These are phyloP conservation scores for Lepidurus packardi DNA, from an alignment of 1,140 invertebrate genomes.

Conservation along the genomic window DNA sequence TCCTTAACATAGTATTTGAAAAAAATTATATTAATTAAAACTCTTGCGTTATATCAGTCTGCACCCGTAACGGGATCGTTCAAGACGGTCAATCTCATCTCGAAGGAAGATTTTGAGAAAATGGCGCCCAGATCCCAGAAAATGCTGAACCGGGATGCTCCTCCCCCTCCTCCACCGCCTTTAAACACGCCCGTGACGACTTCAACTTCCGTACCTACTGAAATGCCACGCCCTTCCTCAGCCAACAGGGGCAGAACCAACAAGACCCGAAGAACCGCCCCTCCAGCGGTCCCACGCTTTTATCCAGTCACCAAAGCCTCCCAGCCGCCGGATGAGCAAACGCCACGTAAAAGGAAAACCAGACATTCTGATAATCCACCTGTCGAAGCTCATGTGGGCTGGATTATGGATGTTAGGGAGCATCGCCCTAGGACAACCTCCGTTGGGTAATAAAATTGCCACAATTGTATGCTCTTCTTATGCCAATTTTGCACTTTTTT, in stretches of 20 bases:
- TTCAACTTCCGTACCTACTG: constrained; percentile 35
- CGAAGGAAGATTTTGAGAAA: constrained; percentile 78
- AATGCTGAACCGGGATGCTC: constrained; percentile 45
- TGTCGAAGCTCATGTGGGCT: constrained; percentile 73
- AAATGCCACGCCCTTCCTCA: background rate
- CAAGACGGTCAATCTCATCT: constrained; percentile 84
- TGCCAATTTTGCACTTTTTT: constrained; percentile 26
- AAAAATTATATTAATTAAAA: background rate
- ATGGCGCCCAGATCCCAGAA: constrained; percentile 60
- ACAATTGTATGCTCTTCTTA: constrained; percentile 34
- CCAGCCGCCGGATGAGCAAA: constrained; percentile 50
- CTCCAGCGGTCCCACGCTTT: constrained; percentile 60
- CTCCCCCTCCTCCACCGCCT: constrained; percentile 66
- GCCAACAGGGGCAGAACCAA: constrained; percentile 32
- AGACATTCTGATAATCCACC: constrained; percentile 82
- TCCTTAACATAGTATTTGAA: constrained; percentile 11
- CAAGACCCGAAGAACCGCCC: constrained; percentile 28
- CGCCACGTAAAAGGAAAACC: constrained; percentile 78
- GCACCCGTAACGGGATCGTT: constrained; percentile 50
- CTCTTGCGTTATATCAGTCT: background rate
- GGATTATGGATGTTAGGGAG: constrained; percentile 87
- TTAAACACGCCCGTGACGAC: constrained; percentile 39
- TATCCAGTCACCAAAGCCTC: constrained; percentile 84
- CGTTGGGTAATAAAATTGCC: constrained; percentile 25
- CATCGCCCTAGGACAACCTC: constrained; percentile 64